Conservation (phyloP, 2,888 invertebrate genomes). For the Phengaris alcon region DNA sequence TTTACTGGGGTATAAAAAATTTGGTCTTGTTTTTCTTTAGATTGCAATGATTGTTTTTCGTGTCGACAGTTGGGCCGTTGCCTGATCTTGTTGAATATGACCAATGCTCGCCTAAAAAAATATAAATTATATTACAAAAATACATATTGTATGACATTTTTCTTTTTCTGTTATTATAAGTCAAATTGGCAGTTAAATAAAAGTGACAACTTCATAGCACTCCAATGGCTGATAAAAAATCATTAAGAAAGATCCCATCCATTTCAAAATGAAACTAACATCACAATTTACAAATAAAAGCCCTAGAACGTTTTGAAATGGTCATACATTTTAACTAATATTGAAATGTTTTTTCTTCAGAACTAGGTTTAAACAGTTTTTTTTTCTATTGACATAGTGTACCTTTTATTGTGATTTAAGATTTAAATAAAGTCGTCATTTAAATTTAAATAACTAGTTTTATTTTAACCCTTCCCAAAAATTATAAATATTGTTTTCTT, state of each 20-base stretch:
- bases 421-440: slow-evolving; percentile 23
- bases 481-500: too few relatives aligned
- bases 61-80: background rate
- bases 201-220: background rate
- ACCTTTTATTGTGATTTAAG: background rate
- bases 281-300: background rate
- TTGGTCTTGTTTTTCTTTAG: background rate
- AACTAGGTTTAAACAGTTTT: background rate
- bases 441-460: background rate
- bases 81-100: background rate
- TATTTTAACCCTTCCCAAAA: background rate
- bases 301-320: background rate
- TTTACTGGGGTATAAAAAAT: background rate
- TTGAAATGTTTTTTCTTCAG: slow-evolving; percentile 22
- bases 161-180: background rate
- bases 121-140: background rate
- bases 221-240: background rate
- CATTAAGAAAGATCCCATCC: background rate
- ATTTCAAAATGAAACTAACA: background rate
- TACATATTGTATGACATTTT: background rate
- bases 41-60: background rate
- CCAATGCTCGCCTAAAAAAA: background rate
- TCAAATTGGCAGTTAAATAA: background rate
- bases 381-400: background rate
- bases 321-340: background rate